Evolutionary conservation across 2,888 invertebrate genomes (phyloP).

Genomic region (Noctua comes): DNA sequence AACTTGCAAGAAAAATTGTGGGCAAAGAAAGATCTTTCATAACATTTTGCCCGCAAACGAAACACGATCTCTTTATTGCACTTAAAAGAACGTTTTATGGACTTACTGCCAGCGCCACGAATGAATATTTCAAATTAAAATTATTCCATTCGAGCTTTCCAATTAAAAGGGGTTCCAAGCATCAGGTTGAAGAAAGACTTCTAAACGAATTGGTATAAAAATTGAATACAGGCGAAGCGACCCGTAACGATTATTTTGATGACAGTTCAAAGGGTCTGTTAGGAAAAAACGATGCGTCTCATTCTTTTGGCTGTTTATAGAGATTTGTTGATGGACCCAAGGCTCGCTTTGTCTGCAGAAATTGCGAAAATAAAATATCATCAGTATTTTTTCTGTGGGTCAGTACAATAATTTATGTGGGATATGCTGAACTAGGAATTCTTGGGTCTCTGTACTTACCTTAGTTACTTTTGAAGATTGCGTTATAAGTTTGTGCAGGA

Average conservation of each 20-base stretch:
- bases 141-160: conserved; percentile 64
- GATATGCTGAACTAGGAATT: conserved; percentile 16
- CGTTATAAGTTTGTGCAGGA: not conserved
- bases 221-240: conserved; percentile 65
- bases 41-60: conserved; percentile 50
- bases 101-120: conserved; percentile 38
- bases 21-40: conserved; percentile 52
- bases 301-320: conserved; percentile 55
- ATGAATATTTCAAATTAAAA: conserved; percentile 67
- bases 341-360: conserved; percentile 46
- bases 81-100: conserved; percentile 58
- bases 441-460: not conserved
- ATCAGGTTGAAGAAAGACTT: conserved; percentile 55
- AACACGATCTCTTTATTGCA: conserved; percentile 60
- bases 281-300: conserved; percentile 56
- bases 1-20: conserved; percentile 56
- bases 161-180: conserved; percentile 68
- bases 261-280: conserved; percentile 67
- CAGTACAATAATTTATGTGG: conserved; percentile 25
- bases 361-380: conserved; percentile 47
- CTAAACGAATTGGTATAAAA: conserved; percentile 66
- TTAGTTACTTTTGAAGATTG: not conserved
- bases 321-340: conserved; percentile 52
- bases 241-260: conserved; percentile 69
- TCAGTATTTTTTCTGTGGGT: conserved; percentile 49